Percentiles rank a stretch among this genome's conserved stretches.
Conservation (phyloP, 2,113 vertebrate species). For the Herpetotheres cachinnans region DNA sequence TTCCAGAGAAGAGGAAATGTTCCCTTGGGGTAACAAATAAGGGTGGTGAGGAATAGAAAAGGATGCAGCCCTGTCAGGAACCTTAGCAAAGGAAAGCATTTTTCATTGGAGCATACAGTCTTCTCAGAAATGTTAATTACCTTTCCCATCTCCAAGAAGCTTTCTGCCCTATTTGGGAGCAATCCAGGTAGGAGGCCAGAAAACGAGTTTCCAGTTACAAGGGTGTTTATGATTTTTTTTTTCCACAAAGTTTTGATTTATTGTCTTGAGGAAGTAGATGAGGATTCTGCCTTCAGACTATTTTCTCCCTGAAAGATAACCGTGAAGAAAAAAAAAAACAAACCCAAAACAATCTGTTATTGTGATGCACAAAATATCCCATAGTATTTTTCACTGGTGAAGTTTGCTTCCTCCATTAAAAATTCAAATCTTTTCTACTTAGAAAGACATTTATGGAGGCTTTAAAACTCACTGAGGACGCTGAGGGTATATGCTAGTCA, state of each 20-base stretch:
- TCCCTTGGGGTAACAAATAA: not conserved
- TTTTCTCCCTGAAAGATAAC: not conserved
- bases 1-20: not conserved
- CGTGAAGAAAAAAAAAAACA: not conserved
- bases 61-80: not conserved
- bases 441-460: not conserved
- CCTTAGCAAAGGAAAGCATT: not conserved
- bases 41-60: not conserved
- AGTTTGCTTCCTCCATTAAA: not conserved
- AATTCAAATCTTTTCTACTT: not conserved
- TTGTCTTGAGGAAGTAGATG: not conserved
- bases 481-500: not conserved
- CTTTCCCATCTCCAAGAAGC: not conserved
- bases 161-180: constrained; percentile 12
- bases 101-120: not conserved
- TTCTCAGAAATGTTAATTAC: constrained; percentile 16
- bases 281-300: not conserved
- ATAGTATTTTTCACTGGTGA: not conserved
- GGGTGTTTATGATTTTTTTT: not conserved
- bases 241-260: not conserved
- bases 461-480: not conserved
- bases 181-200: not conserved
- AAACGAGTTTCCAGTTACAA: not conserved
- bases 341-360: not conserved
- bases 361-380: not conserved